Conservation (phyloP, 2,113 vertebrate species). For the Rhinogobius similis region DNA sequence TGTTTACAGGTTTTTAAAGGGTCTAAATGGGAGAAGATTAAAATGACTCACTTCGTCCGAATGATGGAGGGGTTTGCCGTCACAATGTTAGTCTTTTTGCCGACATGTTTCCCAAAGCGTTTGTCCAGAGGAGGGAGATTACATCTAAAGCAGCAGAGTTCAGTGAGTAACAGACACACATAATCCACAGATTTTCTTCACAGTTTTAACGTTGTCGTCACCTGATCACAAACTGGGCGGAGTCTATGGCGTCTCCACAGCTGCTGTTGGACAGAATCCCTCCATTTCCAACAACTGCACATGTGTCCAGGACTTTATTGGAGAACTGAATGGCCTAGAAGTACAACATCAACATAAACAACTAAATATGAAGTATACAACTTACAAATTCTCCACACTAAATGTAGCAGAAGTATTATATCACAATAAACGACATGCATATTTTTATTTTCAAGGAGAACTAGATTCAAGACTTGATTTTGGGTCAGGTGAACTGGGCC, state of each 20-base stretch:
- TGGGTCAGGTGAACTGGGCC: too few species aligned
- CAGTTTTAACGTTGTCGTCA: not conserved
- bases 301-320: not conserved
- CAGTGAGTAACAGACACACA: too few species aligned
- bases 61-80: conserved; percentile 95
- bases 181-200: too few species aligned
- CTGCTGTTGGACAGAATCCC: conserved; percentile 7
- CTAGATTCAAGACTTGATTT: too few species aligned
- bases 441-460: too few species aligned
- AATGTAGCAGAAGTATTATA: too few species aligned
- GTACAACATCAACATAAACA: too few species aligned
- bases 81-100: conserved; percentile 89
- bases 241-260: conserved; percentile 12
- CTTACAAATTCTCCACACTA: too few species aligned
- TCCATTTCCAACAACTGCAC: conserved; percentile 19
- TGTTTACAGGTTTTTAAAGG: too few species aligned
- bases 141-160: conserved; percentile 77
- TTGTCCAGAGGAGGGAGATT: conserved; percentile 88
- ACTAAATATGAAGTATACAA: too few species aligned
- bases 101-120: conserved; percentile 83
- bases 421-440: too few species aligned
- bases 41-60: conserved; percentile 82
- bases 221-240: conserved; percentile 13
- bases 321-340: conserved; percentile 3
- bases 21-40: too few species aligned